Base-by-base conservation (phyloP, 2,113 vertebrate species). In the Crotophaga sulcirostris region DNA sequence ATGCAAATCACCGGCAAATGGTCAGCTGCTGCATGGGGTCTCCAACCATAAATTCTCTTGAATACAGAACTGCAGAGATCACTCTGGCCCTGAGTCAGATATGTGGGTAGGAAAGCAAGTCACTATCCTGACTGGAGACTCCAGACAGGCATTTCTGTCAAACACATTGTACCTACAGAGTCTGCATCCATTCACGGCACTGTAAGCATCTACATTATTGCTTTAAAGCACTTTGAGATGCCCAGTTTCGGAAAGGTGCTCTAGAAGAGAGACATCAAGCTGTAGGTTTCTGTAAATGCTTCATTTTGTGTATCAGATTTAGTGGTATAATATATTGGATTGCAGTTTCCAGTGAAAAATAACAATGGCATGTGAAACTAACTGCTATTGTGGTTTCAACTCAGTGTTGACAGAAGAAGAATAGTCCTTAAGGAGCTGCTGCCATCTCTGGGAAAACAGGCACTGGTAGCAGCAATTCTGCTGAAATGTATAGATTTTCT, bases 401-500 rank as follows among this genome's bases (percentile, higher is more conserved):
- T 93, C 36, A 25, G 76, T 55, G 79, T 58, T 76, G 92, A 49
- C 75, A 91, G 59, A 76, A 89, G 54, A 77, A 92, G 60, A 79
- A 67, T 40, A 86, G 63, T 86, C 68, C 55, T 93, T 75, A 70
- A 89, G 66, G 79, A 88, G 52, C 47, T 85, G 75, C 83, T 83
- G 66, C 73, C 52, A 51, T 60, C 75, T 78, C 62, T 62, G 79
- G 78, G 72, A 91, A 94, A 91, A 60, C 64, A 66, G 79, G 52
- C 47, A 38, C 42, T 62, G 47, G 52, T 83, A 91, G 90, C 66
- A 89, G 93, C 66, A 75, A 40, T 86, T 89, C 76, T 86, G 38
- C 44, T 70, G 58, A 86, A 93, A 89, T n/a, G 17, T 62, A 70
- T 78, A 78, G 75, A 78, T 89, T 86, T 93, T 92, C 60, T 81